These are phyloP conservation scores for Platypus cylindrus DNA, from an alignment of 2,888 invertebrate genomes.

Conservation along the genomic window DNA sequence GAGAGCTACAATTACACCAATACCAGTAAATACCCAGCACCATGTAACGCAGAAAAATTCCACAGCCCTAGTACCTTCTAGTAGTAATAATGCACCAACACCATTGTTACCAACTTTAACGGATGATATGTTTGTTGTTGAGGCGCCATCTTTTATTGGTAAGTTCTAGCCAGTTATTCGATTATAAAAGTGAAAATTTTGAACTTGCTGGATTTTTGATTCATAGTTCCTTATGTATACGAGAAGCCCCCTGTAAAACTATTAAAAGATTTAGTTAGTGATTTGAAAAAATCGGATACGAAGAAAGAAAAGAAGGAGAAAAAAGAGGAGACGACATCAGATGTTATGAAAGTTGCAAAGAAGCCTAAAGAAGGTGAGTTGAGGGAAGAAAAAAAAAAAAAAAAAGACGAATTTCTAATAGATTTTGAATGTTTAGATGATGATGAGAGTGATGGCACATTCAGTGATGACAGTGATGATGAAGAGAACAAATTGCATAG, in stretches of 20 bases:
- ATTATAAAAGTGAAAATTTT: not conserved
- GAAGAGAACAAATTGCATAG: slow-evolving; percentile 36
- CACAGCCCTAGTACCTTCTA: slow-evolving; percentile 2
- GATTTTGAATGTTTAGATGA: slow-evolving; percentile 8
- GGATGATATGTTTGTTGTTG: slow-evolving; percentile 86
- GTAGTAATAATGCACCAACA: slow-evolving; percentile 26
- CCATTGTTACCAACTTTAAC: slow-evolving; percentile 70
- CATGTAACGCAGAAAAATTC: slow-evolving; percentile 1
- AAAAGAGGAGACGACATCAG: slow-evolving; percentile 25
- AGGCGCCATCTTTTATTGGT: slow-evolving; percentile 77
- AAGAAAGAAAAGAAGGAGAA: slow-evolving; percentile 26
- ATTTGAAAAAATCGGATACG: slow-evolving; percentile 28
- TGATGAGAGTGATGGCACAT: slow-evolving; percentile 13
- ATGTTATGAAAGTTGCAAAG: slow-evolving; percentile 35
- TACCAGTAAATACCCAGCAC: slow-evolving; percentile 30
- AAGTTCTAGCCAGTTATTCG: slow-evolving; percentile 2
- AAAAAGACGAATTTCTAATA: slow-evolving; percentile 20
- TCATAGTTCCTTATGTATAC: slow-evolving; percentile 72
- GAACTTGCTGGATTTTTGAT: not conserved
- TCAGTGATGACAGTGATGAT: slow-evolving; percentile 18
- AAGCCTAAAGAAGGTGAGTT: slow-evolving; percentile 33
- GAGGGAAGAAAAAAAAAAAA: slow-evolving; percentile 19
- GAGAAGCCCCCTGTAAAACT: slow-evolving; percentile 76
- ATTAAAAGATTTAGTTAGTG: slow-evolving; percentile 56
- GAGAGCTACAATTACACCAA: slow-evolving; percentile 44